A percentile compares a stretch with the other conserved stretches of the same genome.
phyloP scores from a whole-genome alignment of 92 coral and sea anemone species.

The Parazoanthus swiftii region DNA sequence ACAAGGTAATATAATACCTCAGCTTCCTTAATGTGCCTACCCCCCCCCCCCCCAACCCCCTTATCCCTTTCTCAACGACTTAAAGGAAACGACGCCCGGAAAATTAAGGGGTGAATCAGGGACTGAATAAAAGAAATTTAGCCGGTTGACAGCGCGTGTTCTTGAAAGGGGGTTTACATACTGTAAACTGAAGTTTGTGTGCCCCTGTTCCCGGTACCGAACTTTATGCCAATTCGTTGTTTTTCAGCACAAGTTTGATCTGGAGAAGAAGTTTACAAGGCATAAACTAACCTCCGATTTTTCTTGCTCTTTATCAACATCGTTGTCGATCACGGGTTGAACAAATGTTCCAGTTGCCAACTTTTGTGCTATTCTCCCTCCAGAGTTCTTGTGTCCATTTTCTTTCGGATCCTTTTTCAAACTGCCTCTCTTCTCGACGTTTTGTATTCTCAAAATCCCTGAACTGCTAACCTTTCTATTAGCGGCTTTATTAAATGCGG shows the following conservation, averaged over 20 bases:
- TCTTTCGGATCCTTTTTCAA: background rate
- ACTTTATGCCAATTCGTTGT: background rate
- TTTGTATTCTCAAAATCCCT: background rate
- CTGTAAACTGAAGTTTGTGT: background rate
- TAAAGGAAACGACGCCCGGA: no score
- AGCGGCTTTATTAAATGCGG: background rate
- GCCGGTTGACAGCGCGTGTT: no score
- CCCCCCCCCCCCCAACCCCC: no score
- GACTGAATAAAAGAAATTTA: no score
- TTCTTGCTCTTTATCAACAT: background rate
- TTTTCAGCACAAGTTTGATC: background rate
- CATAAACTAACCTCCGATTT: background rate
- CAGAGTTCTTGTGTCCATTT: background rate
- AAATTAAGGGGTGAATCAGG: no score
- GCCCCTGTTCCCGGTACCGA: background rate
- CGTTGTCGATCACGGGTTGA: background rate
- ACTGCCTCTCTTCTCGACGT: background rate
- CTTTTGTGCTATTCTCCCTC: background rate
- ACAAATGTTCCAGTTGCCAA: background rate
- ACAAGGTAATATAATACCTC: no score
- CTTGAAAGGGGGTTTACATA: no score
- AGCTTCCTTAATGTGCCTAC: no score
- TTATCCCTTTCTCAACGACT: no score
- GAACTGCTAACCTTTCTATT: background rate
- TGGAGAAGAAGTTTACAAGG: background rate